Percentiles rank a stretch among this genome's conserved stretches.
Evolutionary conservation across 2,113 vertebrate species (phyloP).

Genomic region (Lepisosteus osseus): DNA sequence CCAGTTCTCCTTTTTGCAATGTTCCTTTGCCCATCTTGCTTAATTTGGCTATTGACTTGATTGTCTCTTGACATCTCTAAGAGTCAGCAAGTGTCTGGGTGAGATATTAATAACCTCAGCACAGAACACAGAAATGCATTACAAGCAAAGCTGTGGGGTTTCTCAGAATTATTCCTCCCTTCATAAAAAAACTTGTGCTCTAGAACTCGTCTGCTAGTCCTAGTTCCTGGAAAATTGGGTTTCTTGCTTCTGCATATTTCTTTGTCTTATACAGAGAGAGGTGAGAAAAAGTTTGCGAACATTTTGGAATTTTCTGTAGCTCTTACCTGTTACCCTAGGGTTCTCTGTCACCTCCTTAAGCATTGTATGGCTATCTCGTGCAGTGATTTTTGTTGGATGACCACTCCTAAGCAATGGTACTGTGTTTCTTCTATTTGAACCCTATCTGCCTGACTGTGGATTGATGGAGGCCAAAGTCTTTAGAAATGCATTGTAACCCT

Average conservation of each 20-base stretch:
- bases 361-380: too few relatives aligned
- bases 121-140: neutral
- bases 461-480: too few relatives aligned
- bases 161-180: neutral
- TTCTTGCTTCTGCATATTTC: neutral
- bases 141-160: neutral
- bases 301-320: too few relatives aligned
- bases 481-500: too few relatives aligned
- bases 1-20: neutral
- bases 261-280: neutral
- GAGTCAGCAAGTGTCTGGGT: neutral
- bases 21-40: neutral
- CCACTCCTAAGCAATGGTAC: too few relatives aligned
- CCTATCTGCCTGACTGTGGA: too few relatives aligned
- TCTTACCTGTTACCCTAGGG: too few relatives aligned
- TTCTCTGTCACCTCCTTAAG: too few relatives aligned
- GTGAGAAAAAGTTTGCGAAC: too few relatives aligned
- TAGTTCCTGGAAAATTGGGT: too few relatives aligned
- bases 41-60: neutral
- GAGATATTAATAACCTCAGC: constrained; percentile 9
- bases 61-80: neutral
- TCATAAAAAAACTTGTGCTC: neutral
- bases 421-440: too few relatives aligned
- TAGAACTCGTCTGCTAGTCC: neutral
- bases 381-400: too few relatives aligned